phyloP scores from a whole-genome alignment of 1,140 invertebrate genomes.

The Anadara kagoshimensis region DNA sequence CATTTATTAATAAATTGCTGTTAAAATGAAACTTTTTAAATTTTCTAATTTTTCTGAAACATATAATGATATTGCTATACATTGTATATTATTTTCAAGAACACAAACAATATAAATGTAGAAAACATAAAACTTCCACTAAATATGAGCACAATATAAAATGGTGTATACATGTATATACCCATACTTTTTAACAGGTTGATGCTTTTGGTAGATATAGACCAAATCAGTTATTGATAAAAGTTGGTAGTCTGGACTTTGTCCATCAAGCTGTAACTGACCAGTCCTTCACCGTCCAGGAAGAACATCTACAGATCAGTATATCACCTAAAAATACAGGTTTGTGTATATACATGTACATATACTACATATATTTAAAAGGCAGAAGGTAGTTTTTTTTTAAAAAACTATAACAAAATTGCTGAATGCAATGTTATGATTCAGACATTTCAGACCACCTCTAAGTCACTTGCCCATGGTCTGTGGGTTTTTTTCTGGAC shows the following conservation, averaged over 20 bases:
- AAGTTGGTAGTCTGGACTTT: slow-evolving; percentile 49
- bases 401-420: no score
- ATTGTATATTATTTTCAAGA: not conserved
- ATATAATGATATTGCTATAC: not conserved
- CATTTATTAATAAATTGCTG: no score
- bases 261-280: slow-evolving; percentile 28
- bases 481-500: no score
- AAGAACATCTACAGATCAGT: slow-evolving; percentile 3
- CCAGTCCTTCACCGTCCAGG: slow-evolving; percentile 11
- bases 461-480: no score
- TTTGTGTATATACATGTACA: no score
- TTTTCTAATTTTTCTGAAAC: not conserved
- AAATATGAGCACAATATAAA: not conserved
- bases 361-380: no score
- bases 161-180: not conserved
- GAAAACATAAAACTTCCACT: not conserved
- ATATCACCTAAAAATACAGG: no score
- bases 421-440: no score
- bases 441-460: no score
- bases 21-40: not conserved
- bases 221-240: slow-evolving; percentile 70
- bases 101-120: not conserved
- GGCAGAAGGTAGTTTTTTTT: no score
- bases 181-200: slow-evolving; percentile 59
- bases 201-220: slow-evolving; percentile 70